A percentile compares a stretch with the other conserved stretches of the same genome.
Evolutionary conservation across 1,140 invertebrate genomes (phyloP).

Genomic region (Drosophila trapezifrons): DNA sequence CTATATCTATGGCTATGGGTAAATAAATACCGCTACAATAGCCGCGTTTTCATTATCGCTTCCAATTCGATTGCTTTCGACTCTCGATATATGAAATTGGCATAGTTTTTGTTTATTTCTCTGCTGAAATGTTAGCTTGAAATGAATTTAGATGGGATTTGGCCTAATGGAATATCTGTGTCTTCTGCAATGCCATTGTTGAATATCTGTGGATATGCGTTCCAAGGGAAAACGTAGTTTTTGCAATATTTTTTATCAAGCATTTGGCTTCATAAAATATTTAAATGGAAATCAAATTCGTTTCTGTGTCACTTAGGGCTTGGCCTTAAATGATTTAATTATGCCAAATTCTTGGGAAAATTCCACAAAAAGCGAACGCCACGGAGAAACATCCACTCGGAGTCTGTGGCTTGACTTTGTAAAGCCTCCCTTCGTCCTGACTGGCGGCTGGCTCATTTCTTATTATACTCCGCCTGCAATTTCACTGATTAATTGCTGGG

Average conservation of each 20-base stretch:
- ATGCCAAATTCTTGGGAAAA: not conserved
- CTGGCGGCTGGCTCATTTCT: conserved; percentile 57
- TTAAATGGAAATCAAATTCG: no score
- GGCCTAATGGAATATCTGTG: not conserved
- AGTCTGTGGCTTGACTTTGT: conserved; percentile 29
- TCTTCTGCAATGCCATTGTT: no score
- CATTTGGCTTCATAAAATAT: not conserved
- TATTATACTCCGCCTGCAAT: conserved; percentile 52
- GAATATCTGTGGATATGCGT: no score
- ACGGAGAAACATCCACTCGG: not conserved
- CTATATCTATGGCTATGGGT: conserved; percentile 1
- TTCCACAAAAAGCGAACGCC: not conserved
- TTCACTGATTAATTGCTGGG: conserved; percentile 71
- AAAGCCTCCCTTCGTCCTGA: conserved; percentile 10
- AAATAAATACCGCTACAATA: conserved; percentile 36
- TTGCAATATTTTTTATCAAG: no score
- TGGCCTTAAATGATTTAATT: not conserved
- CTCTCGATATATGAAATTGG: conserved; percentile 12
- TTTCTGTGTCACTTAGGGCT: not conserved
- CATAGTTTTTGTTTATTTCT: conserved; percentile 9
- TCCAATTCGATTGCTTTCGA: conserved; percentile 37
- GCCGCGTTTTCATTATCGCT: conserved; percentile 48
- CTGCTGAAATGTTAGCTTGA: not conserved
- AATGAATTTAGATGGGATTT: conserved; percentile 6
- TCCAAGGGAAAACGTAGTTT: no score